phyloP scores from a whole-genome alignment of 2,888 invertebrate genomes.

The Eristalis pertinax region DNA sequence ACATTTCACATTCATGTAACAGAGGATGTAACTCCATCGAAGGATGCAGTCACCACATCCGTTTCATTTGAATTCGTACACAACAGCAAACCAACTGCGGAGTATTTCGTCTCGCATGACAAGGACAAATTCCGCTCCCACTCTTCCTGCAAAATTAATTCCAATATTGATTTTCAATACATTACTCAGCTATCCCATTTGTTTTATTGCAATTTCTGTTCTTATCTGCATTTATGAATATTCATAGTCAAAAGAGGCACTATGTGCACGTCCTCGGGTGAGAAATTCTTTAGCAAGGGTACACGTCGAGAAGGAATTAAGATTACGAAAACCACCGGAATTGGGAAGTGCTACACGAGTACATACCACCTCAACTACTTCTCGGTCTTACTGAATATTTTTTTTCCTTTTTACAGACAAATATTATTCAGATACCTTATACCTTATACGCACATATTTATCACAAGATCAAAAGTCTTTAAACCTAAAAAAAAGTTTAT shows the following conservation, averaged over 20 bases:
- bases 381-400: not conserved
- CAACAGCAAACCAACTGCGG: constrained; percentile 66
- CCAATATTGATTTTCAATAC: constrained; percentile 73
- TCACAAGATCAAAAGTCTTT: not conserved
- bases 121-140: constrained; percentile 68
- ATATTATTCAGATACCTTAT: not conserved
- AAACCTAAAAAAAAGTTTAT: not conserved
- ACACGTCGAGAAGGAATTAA: constrained; percentile 47
- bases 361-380: not conserved
- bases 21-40: constrained; percentile 71
- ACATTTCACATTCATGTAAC: constrained; percentile 63
- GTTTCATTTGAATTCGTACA: constrained; percentile 72
- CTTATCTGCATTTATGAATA: constrained; percentile 73
- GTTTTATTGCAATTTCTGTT: constrained; percentile 72
- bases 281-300: constrained; percentile 55
- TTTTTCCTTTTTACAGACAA: not conserved
- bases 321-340: constrained; percentile 58
- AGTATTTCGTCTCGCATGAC: constrained; percentile 71
- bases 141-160: constrained; percentile 72
- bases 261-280: constrained; percentile 27
- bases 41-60: constrained; percentile 72
- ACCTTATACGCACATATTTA: not conserved
- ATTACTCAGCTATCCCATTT: constrained; percentile 70
- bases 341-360: constrained; percentile 3
- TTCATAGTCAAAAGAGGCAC: constrained; percentile 64